These are phyloP conservation scores for Ancistrus triradiatus DNA, from an alignment of 2,113 vertebrate species.

Conservation along the genomic window DNA sequence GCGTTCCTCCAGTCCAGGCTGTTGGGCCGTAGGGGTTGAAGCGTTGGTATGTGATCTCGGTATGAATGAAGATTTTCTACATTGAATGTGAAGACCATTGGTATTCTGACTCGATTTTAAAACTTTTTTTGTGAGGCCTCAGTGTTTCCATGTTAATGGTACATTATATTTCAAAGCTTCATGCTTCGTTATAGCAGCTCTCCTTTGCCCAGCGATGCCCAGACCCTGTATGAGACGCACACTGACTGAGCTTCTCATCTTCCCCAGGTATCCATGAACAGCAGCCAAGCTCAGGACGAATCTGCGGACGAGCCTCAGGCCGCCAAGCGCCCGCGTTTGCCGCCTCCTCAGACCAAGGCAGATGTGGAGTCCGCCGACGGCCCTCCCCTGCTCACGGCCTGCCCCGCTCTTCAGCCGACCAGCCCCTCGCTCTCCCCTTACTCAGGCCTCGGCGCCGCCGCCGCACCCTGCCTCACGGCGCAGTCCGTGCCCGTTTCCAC, in stretches of 20 bases:
- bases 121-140: too few relatives aligned
- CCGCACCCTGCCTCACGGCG: background rate
- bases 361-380: background rate
- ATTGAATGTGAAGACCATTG: too few relatives aligned
- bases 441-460: background rate
- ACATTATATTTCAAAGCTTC: too few relatives aligned
- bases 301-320: slow-evolving; percentile 74
- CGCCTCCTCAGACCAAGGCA: slow-evolving; percentile 6
- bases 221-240: too few relatives aligned
- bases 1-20: too few relatives aligned
- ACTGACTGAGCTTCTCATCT: slow-evolving; percentile 15
- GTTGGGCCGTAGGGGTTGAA: too few relatives aligned
- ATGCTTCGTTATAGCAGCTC: too few relatives aligned
- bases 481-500: background rate
- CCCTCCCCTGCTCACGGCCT: slow-evolving; percentile 50
- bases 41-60: too few relatives aligned
- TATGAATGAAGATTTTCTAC: too few relatives aligned
- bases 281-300: background rate
- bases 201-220: too few relatives aligned
- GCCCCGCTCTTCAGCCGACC: slow-evolving; percentile 33
- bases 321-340: slow-evolving; percentile 84
- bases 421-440: background rate
- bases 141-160: too few relatives aligned
- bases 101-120: too few relatives aligned
- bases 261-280: slow-evolving; percentile 39